Percentiles rank a stretch among this genome's conserved stretches.
These are phyloP conservation scores for Pangasius mekongensis DNA, from an alignment of 2,797 vertebrate species.

Conservation along the genomic window DNA sequence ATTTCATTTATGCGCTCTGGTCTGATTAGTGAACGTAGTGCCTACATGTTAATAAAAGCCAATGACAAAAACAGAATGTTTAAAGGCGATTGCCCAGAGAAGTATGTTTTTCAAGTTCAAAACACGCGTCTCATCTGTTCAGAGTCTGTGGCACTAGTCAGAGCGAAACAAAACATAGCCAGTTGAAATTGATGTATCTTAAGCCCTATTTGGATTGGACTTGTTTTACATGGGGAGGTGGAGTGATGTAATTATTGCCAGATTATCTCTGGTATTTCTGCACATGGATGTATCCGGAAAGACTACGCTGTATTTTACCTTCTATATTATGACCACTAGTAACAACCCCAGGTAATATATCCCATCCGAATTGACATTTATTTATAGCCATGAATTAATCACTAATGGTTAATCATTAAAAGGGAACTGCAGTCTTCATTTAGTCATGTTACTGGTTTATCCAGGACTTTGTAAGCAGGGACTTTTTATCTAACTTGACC, in stretches of 20 bases:
- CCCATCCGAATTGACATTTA: neutral
- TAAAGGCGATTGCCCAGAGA: neutral
- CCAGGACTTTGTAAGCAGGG: neutral
- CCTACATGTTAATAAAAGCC: neutral
- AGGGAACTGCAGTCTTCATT: neutral
- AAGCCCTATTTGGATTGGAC: neutral
- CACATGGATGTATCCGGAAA: neutral
- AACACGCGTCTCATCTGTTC: neutral
- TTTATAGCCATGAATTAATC: conserved; percentile 10
- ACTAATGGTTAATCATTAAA: conserved; percentile 9
- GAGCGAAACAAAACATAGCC: neutral
- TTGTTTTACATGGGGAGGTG: neutral
- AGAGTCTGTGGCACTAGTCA: neutral
- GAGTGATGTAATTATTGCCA: neutral
- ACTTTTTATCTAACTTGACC: neutral
- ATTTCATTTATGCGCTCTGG: neutral
- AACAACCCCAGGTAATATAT: neutral
- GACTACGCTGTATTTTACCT: neutral
- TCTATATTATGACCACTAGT: conserved; percentile 3
- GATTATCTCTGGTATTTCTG: neutral
- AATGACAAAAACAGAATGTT: neutral
- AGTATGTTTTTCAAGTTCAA: neutral
- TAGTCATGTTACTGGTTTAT: neutral
- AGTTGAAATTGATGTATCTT: neutral
- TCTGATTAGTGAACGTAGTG: neutral